Evolutionary conservation across 1,140 invertebrate species (phyloP).

Genomic region (Neelides sp.): DNA sequence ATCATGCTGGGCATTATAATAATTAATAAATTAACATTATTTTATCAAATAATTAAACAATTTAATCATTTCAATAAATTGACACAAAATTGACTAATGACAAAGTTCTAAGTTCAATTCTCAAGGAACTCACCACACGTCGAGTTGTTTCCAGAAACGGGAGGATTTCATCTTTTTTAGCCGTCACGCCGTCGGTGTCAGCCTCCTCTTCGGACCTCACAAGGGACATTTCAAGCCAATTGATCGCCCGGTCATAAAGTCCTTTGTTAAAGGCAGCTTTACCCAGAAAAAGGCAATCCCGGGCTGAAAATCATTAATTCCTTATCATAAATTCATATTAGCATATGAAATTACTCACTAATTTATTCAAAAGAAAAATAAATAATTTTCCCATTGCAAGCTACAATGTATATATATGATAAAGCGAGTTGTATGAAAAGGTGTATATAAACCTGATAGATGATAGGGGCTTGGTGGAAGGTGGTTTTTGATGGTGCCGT

Average conservation of each 20-base stretch:
- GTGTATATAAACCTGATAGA: constrained; percentile 34
- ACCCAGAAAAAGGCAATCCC: constrained; percentile 38
- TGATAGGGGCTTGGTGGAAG: constrained; percentile 35
- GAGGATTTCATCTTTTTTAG: constrained; percentile 33
- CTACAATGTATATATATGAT: neutral
- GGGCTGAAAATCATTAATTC: constrained; percentile 26
- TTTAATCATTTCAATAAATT: constrained; percentile 3
- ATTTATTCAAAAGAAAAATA: neutral
- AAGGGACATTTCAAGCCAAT: constrained; percentile 38
- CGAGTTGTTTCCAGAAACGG: constrained; percentile 35
- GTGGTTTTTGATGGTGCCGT: constrained; percentile 32
- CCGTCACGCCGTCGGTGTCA: constrained; percentile 25
- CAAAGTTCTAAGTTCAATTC: neutral
- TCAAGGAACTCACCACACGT: constrained; percentile 33
- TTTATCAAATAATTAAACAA: neutral
- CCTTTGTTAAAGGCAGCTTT: constrained; percentile 38
- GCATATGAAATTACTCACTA: too few relatives aligned
- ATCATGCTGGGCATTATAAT: constrained; percentile 26
- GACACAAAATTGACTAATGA: neutral
- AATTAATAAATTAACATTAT: neutral
- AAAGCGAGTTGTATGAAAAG: constrained; percentile 8
- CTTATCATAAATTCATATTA: constrained; percentile 5
- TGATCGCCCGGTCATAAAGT: constrained; percentile 36
- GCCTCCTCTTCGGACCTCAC: constrained; percentile 31
- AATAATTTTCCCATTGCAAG: neutral